A percentile compares a stretch with the other conserved stretches of the same genome.
These are phyloP conservation scores for Coturnix japonica DNA, from an alignment of 2,113 vertebrate species.

Conservation along the genomic window DNA sequence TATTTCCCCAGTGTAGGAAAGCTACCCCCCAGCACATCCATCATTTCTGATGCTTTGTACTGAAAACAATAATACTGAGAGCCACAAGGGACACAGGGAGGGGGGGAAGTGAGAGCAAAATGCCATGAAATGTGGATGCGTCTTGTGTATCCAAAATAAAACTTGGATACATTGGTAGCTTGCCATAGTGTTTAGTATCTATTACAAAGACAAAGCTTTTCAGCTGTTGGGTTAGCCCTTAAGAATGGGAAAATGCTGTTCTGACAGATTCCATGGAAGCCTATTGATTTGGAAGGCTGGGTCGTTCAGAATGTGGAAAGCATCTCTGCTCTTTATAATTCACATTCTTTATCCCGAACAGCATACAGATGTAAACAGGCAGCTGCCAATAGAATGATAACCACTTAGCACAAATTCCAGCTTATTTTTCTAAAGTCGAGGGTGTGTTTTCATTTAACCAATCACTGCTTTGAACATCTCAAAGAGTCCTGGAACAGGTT, in stretches of 20 bases:
- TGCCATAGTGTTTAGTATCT: constrained; percentile 44
- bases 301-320: not conserved
- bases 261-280: constrained; percentile 7
- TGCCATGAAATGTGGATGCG: not conserved
- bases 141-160: constrained; percentile 63
- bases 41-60: not conserved
- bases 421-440: not conserved
- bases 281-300: not conserved
- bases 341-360: not conserved
- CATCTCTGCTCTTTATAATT: constrained; percentile 2
- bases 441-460: not conserved
- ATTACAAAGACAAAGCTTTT: constrained; percentile 14
- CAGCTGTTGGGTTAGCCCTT: constrained; percentile 28
- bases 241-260: constrained; percentile 13
- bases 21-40: not conserved
- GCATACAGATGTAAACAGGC: not conserved
- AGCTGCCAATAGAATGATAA: not conserved
- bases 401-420: not conserved
- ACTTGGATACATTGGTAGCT: constrained; percentile 11
- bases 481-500: not conserved
- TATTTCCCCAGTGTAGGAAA: not conserved
- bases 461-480: not conserved
- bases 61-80: constrained; percentile 10
- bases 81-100: not conserved
- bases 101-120: not conserved